Evolutionary conservation across 2,888 invertebrate species (phyloP).

Genomic region (Spodoptera exigua): DNA sequence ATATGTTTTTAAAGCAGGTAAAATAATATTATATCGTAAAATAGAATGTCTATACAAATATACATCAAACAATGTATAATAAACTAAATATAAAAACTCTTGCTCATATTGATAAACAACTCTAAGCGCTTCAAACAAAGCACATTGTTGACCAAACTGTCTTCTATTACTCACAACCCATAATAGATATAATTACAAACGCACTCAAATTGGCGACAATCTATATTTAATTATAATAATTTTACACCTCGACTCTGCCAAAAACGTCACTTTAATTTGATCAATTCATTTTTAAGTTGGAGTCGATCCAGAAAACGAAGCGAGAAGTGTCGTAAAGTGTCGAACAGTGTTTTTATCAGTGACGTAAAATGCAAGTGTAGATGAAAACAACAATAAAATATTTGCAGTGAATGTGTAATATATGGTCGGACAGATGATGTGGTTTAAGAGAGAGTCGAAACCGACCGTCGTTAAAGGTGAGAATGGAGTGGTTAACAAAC

Average conservation of each 20-base stretch:
- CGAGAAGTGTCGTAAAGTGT: conserved; percentile 31
- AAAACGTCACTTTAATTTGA: conserved; percentile 58
- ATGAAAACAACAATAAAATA: conserved; percentile 37
- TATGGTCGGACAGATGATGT: conserved; percentile 80
- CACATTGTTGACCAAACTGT: conserved; percentile 42
- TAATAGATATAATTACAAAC: conserved; percentile 40
- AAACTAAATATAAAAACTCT: conserved; percentile 15
- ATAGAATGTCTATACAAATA: conserved; percentile 9
- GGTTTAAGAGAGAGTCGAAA: conserved; percentile 86
- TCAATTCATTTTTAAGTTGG: conserved; percentile 55
- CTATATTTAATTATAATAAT: conserved; percentile 48
- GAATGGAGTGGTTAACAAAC: conserved; percentile 78
- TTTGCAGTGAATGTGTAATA: conserved; percentile 43
- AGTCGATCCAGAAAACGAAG: conserved; percentile 42
- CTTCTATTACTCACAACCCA: conserved; percentile 14
- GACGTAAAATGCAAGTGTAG: conserved; percentile 43
- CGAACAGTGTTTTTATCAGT: conserved; percentile 36
- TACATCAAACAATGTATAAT: conserved; percentile 23
- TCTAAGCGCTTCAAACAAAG: conserved; percentile 26
- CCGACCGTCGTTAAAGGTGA: conserved; percentile 77
- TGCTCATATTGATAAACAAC: conserved; percentile 40
- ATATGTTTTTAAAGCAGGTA: background rate
- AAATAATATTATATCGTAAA: background rate
- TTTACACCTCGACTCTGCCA: conserved; percentile 53
- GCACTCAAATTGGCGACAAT: conserved; percentile 53